A percentile compares a stretch with the other conserved stretches of the same genome.
Evolutionary conservation across 2,888 invertebrate species (phyloP).

Genomic region (Acleris laterana): DNA sequence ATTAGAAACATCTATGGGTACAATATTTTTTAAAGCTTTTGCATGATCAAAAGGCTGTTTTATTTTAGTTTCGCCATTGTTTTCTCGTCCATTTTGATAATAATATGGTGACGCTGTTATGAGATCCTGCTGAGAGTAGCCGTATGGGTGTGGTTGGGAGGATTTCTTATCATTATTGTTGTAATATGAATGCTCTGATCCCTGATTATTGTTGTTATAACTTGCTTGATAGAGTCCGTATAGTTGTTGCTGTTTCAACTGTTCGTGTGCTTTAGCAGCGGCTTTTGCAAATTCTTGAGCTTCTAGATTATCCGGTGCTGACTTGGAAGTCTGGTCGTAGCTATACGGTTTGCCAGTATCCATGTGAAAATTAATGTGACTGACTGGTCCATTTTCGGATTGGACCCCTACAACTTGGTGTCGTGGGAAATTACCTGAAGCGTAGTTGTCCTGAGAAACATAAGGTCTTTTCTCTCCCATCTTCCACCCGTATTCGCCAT

Average conservation of each 20-base stretch:
- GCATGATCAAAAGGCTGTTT: slow-evolving; percentile 77
- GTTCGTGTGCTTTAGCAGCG: slow-evolving; percentile 75
- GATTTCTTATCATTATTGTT: slow-evolving; percentile 59
- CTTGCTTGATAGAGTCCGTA: slow-evolving; percentile 52
- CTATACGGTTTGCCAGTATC: slow-evolving; percentile 66
- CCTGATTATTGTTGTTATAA: slow-evolving; percentile 49
- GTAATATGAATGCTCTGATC: slow-evolving; percentile 49
- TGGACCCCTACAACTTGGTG: slow-evolving; percentile 58
- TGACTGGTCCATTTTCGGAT: slow-evolving; percentile 61
- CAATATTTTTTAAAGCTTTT: slow-evolving; percentile 77
- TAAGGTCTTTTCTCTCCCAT: slow-evolving; percentile 66
- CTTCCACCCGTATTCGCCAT: slow-evolving; percentile 81
- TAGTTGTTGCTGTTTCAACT: slow-evolving; percentile 65
- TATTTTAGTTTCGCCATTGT: slow-evolving; percentile 56
- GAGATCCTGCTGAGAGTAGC: slow-evolving; percentile 60
- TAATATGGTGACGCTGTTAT: slow-evolving; percentile 69
- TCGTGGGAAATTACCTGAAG: slow-evolving; percentile 56
- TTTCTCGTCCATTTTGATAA: slow-evolving; percentile 59
- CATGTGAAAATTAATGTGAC: slow-evolving; percentile 73
- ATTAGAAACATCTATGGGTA: slow-evolving; percentile 77
- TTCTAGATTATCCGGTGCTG: slow-evolving; percentile 61
- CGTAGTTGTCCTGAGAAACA: slow-evolving; percentile 55
- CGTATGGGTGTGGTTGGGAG: slow-evolving; percentile 52
- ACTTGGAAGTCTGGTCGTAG: slow-evolving; percentile 66
- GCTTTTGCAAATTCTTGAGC: slow-evolving; percentile 76